Conservation (phyloP, 2,797 vertebrate genomes). For the Acanthiza pusilla region DNA sequence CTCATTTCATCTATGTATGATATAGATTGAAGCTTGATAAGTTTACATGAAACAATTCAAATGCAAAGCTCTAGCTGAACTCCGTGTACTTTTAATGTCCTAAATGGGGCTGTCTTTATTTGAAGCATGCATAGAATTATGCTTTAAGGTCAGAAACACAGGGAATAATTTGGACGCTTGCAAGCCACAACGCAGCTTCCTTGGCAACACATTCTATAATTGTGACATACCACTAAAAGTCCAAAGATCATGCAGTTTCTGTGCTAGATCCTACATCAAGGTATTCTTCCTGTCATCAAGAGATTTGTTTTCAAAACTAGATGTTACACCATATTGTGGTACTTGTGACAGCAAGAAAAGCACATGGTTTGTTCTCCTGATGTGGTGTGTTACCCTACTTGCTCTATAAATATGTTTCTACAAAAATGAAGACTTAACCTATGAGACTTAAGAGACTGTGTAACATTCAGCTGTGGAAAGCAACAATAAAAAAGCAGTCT, state of each 20-base stretch:
- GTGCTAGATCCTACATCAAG: background rate
- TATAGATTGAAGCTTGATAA: background rate
- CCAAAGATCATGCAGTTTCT: background rate
- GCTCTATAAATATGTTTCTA: background rate
- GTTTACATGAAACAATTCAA: background rate
- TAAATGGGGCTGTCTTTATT: background rate
- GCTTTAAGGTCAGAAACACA: background rate
- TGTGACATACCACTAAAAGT: background rate
- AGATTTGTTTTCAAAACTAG: constrained; percentile 14
- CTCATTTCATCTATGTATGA: background rate
- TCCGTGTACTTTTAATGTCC: background rate
- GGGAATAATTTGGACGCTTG: background rate
- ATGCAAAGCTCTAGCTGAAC: background rate
- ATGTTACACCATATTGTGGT: background rate
- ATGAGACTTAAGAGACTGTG: background rate
- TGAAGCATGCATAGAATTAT: background rate
- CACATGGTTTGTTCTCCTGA: background rate
- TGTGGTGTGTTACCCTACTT: background rate
- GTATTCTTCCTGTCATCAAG: background rate
- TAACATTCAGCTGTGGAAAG: background rate
- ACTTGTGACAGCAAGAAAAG: background rate
- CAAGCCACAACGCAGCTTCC: background rate
- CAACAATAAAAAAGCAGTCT: background rate
- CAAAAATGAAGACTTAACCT: background rate
- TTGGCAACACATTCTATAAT: background rate